These are phyloP conservation scores for Thelaira solivaga DNA, from an alignment of 2,888 invertebrate species.

Conservation along the genomic window DNA sequence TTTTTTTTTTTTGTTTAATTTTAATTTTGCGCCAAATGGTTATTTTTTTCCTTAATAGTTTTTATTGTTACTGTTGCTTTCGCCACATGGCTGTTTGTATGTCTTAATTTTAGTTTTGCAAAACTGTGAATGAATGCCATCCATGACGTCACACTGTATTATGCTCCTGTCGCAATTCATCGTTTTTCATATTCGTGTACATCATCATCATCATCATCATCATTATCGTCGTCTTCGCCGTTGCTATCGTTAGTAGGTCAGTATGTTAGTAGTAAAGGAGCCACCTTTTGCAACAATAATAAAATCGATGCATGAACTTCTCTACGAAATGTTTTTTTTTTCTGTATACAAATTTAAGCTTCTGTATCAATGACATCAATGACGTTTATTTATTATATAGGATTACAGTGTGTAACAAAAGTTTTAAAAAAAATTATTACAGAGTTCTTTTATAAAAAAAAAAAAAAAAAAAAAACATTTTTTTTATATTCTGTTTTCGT, in stretches of 20 bases:
- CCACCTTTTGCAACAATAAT: slow-evolving; percentile 35
- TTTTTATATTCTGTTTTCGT: no score
- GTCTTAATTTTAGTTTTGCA: slow-evolving; percentile 33
- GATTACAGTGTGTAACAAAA: not conserved
- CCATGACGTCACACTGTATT: slow-evolving; percentile 71
- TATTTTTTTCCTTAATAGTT: not conserved
- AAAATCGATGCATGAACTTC: slow-evolving; percentile 50
- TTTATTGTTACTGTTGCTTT: not conserved
- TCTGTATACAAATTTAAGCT: slow-evolving; percentile 16
- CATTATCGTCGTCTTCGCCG: no score
- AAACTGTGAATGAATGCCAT: slow-evolving; percentile 75
- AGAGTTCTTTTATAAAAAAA: not conserved
- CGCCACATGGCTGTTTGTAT: slow-evolving; percentile 27
- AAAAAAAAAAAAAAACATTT: not conserved
- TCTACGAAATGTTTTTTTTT: slow-evolving; percentile 43
- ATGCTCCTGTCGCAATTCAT: slow-evolving; percentile 52
- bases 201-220: no score
- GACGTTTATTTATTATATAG: no score
- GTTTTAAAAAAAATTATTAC: not conserved
- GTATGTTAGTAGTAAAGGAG: slow-evolving; percentile 73
- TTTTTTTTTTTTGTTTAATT: slow-evolving; percentile 22
- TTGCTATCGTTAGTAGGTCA: slow-evolving; percentile 76
- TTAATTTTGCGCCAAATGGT: slow-evolving; percentile 55
- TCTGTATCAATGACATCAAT: slow-evolving; percentile 57
- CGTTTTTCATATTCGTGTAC: slow-evolving; percentile 19